These are phyloP conservation scores for Entomyzon cyanotis DNA, from an alignment of 2,113 vertebrate species.

Conservation along the genomic window DNA sequence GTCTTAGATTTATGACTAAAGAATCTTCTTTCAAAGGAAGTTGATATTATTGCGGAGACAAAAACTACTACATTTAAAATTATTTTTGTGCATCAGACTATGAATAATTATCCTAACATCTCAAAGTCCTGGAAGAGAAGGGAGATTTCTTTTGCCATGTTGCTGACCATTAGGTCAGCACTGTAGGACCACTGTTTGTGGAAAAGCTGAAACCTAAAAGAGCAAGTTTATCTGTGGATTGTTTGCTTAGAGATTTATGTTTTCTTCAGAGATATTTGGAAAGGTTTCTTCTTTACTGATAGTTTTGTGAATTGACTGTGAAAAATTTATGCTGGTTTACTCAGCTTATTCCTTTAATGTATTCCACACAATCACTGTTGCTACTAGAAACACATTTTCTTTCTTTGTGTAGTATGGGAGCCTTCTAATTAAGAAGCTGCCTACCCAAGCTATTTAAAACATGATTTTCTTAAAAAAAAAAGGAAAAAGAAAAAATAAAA, in stretches of 20 bases:
- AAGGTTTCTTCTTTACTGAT: background rate
- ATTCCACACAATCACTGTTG: background rate
- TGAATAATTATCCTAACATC: background rate
- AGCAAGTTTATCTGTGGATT: background rate
- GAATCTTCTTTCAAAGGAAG: background rate
- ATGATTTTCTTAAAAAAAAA: background rate
- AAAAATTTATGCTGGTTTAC: constrained; percentile 19
- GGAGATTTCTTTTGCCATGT: background rate
- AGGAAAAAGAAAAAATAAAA: background rate
- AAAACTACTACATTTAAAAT: background rate
- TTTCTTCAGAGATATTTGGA: background rate
- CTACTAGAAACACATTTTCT: background rate
- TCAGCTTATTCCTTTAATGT: background rate
- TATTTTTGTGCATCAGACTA: background rate
- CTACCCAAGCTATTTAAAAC: background rate
- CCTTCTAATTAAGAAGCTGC: background rate
- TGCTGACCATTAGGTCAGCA: background rate
- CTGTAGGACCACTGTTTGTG: background rate
- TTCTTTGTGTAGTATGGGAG: background rate
- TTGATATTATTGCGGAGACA: background rate
- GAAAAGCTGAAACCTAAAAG: background rate
- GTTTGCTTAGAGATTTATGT: background rate
- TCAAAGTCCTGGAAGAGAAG: background rate
- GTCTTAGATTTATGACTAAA: background rate
- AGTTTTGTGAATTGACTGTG: background rate